Conservation (phyloP, 2,113 vertebrate species). For the Merops nubicus region DNA sequence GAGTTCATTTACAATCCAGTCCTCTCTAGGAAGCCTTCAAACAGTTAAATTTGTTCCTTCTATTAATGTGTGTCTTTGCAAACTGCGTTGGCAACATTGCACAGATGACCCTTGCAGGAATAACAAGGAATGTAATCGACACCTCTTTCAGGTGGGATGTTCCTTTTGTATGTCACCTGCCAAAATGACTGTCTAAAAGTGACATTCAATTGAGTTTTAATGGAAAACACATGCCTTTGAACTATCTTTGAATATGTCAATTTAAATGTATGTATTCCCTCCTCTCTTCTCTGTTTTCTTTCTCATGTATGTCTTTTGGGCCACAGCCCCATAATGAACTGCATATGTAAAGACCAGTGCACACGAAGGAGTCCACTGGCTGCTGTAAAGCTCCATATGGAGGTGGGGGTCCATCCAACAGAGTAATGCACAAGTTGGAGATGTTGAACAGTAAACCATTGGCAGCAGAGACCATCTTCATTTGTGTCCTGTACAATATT, state of each 20-base stretch:
- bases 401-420: background rate
- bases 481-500: background rate
- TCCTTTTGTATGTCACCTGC: background rate
- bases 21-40: background rate
- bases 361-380: background rate
- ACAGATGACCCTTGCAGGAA: background rate
- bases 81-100: background rate
- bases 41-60: background rate
- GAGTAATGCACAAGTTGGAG: background rate
- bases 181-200: background rate
- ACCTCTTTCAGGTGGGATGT: background rate
- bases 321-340: background rate
- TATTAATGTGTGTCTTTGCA: background rate
- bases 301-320: background rate
- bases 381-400: background rate
- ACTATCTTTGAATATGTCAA: background rate
- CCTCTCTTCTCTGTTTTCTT: background rate
- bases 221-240: background rate
- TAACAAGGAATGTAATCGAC: background rate
- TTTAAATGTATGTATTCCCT: background rate
- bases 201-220: background rate
- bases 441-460: background rate
- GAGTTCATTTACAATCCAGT: background rate
- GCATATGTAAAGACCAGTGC: background rate
- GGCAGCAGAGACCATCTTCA: background rate